These are phyloP conservation scores for Nesometra sesokonis DNA, from an alignment of 35 echinoderm and acorn worm genomes.

Conservation along the genomic window DNA sequence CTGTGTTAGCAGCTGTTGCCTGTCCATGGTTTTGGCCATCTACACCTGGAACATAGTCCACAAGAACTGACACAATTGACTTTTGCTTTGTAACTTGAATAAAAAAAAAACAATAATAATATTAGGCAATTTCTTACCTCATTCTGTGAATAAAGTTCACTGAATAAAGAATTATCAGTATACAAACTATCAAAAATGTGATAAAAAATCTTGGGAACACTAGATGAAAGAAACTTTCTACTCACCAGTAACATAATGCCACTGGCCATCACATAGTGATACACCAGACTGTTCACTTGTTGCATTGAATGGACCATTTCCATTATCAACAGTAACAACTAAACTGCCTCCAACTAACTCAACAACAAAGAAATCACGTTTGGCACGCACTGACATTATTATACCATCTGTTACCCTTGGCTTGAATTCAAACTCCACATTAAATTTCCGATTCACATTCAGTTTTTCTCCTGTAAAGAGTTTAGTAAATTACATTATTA, in stretches of 20 bases:
- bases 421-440: background rate
- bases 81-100: background rate
- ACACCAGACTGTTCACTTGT: background rate
- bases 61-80: background rate
- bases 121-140: too few relatives aligned
- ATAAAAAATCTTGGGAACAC: too few relatives aligned
- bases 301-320: background rate
- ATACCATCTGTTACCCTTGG: background rate
- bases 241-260: background rate
- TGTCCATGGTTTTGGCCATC: background rate
- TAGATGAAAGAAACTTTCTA: too few relatives aligned
- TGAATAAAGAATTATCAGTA: too few relatives aligned
- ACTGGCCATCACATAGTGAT: background rate
- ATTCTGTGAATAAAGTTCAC: too few relatives aligned
- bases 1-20: background rate
- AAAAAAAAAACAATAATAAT: background rate
- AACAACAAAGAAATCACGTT: background rate
- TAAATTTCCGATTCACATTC: background rate
- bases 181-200: too few relatives aligned
- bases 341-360: background rate
- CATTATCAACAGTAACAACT: background rate
- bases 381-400: background rate
- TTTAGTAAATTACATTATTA: too few relatives aligned
- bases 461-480: background rate
- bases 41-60: background rate